Evolutionary conservation across 2,113 vertebrate genomes (phyloP), one percentile per base, ranked within the genome.

Genomic region (Sinocyclocheilus rhinocerous): DNA sequence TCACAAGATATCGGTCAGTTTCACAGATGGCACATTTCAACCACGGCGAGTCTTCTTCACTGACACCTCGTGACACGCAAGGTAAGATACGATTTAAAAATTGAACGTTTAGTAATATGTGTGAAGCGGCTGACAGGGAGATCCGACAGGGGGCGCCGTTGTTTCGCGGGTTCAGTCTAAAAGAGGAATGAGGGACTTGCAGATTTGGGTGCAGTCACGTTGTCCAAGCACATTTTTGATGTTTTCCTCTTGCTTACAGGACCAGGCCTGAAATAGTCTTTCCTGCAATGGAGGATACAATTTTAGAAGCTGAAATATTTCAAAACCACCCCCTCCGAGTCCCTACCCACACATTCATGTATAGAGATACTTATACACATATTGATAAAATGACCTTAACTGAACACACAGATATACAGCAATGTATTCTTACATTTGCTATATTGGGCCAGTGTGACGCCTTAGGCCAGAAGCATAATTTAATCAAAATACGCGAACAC

Each of bases 11-110:
- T 91, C 91, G 92, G 94, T 94, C 95, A 92, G 91, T 93, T 91
- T 94, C 90, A 92, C 95, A 95, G 93, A 96, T 96, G 95, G 95
- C 94, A 90, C 94, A 92, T 89, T 94, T 92, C 95, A 94, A 92
- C 93, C 91, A 95, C 93, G 84, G 92, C 94, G 95, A 93, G 92
- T 92, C 91, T 89, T 90, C 91, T 61, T 90, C 92, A 88, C 93
- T 93, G 92, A 91, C 93, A 91, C 93, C 91, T 95, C 94, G 95
- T 92, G 95, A 95, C 95, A 93, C 94, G 88, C 91, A 94, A 95
- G 97, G 97, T 98, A 97, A 90, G 95, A 89, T 83, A 50, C 88
- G 85, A 33, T 65, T 48, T 5, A 85, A 65, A 55, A 6, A 36
- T 0, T 20, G 22, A 75, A 67, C 48, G 24, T 13, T 1, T 8